Base-by-base conservation (phyloP, 1,140 invertebrate species). In the Listronotus bonariensis region DNA sequence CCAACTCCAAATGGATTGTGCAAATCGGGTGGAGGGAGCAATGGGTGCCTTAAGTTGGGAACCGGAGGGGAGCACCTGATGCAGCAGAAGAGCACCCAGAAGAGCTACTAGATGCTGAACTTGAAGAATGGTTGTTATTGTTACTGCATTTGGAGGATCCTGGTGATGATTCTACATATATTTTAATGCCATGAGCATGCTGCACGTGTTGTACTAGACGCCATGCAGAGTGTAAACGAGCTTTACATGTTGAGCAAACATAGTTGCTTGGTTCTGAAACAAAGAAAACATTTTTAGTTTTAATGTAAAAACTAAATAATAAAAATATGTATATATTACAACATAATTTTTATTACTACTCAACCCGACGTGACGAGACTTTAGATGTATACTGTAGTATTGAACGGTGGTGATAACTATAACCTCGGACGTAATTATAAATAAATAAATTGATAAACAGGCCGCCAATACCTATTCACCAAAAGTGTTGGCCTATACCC, bases 261-360 rank as follows among this genome's bases (percentile, higher is more conserved):
- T 96, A 92, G 83, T 92, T 92, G 78, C 89, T 90, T 64, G 96
- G 96, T 84, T 98, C 96, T 98, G 91, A 88, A 91, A 86, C 84
- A 82, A 84, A 67, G 65, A 42, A 66, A 63, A 51, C n/a, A 53
- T 48, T 9, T 1, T 43, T 15, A 15, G 12, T 14, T 11, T 14
- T 7, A 14, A 2, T 18, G 17, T 5, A 43, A 18, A 8, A 43
- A 2, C n/a, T 2, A 18, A 15, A 43, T 43, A 11, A 26, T 26
- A 26, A 26, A 26, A 26, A 5, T 26, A 26, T 26, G 20, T 26
- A 26, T n/a, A n/a, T n/a, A n/a, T n/a, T n/a, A n/a, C n/a, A n/a
- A n/a, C n/a, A n/a, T n/a, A n/a, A n/a, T n/a, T n/a, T n/a, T n/a
- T n/a, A n/a, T n/a, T n/a, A n/a, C n/a, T n/a, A n/a, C n/a, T n/a